Percentiles rank a stretch among this genome's conserved stretches.
These are phyloP conservation scores for Zaprionus africanus DNA, from an alignment of 1,140 invertebrate species.

Conservation along the genomic window DNA sequence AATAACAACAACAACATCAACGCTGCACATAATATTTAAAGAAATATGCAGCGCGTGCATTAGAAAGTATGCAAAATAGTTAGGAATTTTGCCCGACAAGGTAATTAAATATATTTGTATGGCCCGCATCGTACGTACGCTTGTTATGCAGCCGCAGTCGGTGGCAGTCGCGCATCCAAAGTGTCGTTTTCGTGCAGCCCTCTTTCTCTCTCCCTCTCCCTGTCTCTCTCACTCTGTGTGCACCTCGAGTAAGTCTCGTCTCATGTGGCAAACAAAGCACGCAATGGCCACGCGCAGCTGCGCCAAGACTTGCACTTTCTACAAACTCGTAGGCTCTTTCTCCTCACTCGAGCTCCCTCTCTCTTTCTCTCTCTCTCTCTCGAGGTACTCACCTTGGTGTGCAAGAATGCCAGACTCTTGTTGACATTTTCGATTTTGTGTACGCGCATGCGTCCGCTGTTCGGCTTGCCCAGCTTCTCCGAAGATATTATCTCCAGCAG, in stretches of 20 bases:
- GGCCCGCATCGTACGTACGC: conserved; percentile 1
- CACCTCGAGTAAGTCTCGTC: conserved; percentile 6
- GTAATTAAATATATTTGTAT: conserved; percentile 73
- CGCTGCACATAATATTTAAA: neutral
- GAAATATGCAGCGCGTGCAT: conserved; percentile 54
- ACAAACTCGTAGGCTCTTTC: conserved; percentile 70
- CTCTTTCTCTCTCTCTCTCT: neutral
- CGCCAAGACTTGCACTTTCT: conserved; percentile 81
- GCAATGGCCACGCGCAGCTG: conserved; percentile 77
- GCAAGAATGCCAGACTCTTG: conserved; percentile 98
- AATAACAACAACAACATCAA: neutral
- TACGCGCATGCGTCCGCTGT: conserved; percentile 98
- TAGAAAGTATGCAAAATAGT: conserved; percentile 82
- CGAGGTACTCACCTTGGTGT: conserved; percentile 93
- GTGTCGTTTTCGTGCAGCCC: conserved; percentile 38
- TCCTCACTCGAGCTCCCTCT: conserved; percentile 5
- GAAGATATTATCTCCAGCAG: conserved; percentile 99
- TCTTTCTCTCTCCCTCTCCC: conserved; percentile 5
- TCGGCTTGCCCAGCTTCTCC: conserved; percentile 98
- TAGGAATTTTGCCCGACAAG: conserved; percentile 53
- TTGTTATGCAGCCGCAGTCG: conserved; percentile 34
- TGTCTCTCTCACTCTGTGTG: neutral
- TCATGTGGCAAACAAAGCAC: conserved; percentile 78
- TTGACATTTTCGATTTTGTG: conserved; percentile 99
- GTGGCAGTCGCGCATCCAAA: conserved; percentile 47